phyloP scores from a whole-genome alignment of 1,140 invertebrate species.

The Neodiprion lecontei region DNA sequence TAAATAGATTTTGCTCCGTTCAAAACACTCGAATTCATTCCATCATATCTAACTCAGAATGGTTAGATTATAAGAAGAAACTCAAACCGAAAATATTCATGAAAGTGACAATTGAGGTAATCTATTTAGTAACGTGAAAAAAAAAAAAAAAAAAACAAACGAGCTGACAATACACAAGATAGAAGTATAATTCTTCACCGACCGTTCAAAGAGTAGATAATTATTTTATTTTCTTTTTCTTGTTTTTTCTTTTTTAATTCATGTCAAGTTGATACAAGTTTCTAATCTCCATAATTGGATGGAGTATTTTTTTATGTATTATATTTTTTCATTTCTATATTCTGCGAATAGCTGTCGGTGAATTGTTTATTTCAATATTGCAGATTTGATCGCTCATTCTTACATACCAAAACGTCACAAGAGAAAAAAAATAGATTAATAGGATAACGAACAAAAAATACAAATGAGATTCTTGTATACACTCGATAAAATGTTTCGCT shows the following conservation, averaged over 20 bases:
- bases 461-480: too few relatives aligned
- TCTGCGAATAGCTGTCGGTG: background rate
- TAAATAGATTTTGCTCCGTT: too few relatives aligned
- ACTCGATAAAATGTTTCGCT: too few relatives aligned
- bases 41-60: too few relatives aligned
- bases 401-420: too few relatives aligned
- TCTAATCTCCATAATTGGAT: conserved; percentile 39
- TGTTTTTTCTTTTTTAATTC: conserved; percentile 30
- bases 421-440: too few relatives aligned
- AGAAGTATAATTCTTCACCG: background rate
- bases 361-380: background rate
- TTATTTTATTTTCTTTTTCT: conserved; percentile 21
- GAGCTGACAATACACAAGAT: conserved; percentile 13
- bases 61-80: too few relatives aligned
- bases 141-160: background rate
- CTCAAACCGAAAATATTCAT: conserved; percentile 14
- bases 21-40: too few relatives aligned
- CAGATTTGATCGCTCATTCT: too few relatives aligned
- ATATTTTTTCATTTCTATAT: conserved; percentile 40
- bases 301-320: conserved; percentile 50
- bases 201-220: conserved; percentile 26
- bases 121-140: background rate
- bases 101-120: conserved; percentile 2
- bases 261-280: conserved; percentile 48
- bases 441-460: too few relatives aligned